A percentile compares a stretch with the other conserved stretches of the same genome.
These are phyloP conservation scores for Discoglossus pictus DNA, from an alignment of 2,797 vertebrate genomes.

Conservation along the genomic window DNA sequence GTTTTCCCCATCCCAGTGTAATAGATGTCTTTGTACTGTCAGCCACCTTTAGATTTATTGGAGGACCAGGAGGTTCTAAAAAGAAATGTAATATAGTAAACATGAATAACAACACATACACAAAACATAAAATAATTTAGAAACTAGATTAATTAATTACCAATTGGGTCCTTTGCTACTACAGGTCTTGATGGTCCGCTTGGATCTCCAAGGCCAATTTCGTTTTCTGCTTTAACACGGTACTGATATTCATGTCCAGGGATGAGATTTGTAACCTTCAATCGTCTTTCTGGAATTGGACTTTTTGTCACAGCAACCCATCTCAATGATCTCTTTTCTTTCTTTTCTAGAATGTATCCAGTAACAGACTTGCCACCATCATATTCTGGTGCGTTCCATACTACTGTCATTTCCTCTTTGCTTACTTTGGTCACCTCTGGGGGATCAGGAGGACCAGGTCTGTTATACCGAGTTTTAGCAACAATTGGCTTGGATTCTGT, in stretches of 20 bases:
- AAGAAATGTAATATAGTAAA: conserved; percentile 49
- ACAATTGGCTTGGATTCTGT: conserved; percentile 88
- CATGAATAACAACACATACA: conserved; percentile 25
- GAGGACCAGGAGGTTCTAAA: conserved; percentile 93
- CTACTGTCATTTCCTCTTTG: conserved; percentile 94
- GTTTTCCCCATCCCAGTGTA: conserved; percentile 90
- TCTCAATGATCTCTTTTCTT: conserved; percentile 85
- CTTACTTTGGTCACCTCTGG: conserved; percentile 90
- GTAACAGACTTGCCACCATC: conserved; percentile 94
- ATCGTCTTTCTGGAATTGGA: conserved; percentile 78
- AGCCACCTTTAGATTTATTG: conserved; percentile 87
- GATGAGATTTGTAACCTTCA: conserved; percentile 89
- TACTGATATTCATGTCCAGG: conserved; percentile 96
- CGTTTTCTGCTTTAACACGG: conserved; percentile 96
- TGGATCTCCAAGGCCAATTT: conserved; percentile 88
- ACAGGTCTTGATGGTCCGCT: conserved; percentile 90
- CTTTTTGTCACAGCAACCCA: conserved; percentile 94
- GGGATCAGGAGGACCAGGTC: conserved; percentile 86
- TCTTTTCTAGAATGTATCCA: conserved; percentile 93
- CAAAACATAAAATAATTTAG: neutral
- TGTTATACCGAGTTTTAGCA: conserved; percentile 89
- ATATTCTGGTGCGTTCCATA: conserved; percentile 90
- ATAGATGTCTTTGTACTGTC: conserved; percentile 89
- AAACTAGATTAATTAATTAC: conserved; percentile 66
- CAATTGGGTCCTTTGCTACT: conserved; percentile 89